phyloP scores from a whole-genome alignment of 2,888 invertebrate genomes.

The Ceratothoa steindachneri region DNA sequence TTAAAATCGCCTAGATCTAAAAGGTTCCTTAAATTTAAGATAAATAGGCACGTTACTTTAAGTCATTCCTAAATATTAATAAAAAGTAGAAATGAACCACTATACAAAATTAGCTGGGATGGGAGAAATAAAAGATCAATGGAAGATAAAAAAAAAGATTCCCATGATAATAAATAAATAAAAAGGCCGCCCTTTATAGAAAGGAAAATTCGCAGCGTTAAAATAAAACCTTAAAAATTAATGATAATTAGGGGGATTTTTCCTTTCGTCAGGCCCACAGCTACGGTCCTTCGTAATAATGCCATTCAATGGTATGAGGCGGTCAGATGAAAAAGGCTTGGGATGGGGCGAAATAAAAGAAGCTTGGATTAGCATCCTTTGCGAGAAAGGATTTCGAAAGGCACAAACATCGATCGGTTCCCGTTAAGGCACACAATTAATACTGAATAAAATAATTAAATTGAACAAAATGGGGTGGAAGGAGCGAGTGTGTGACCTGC shows the following conservation, averaged over 20 bases:
- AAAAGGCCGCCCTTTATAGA: no score
- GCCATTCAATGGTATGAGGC: not conserved
- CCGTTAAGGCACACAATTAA: not conserved
- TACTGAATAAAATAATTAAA: not conserved
- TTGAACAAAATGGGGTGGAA: not conserved
- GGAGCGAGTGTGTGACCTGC: not conserved
- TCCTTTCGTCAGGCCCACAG: not conserved
- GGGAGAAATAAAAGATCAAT: not conserved
- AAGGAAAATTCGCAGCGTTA: not conserved
- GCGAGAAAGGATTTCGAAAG: not conserved
- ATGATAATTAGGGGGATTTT: not conserved
- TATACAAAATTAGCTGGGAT: not conserved
- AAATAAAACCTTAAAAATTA: not conserved
- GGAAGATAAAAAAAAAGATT: not conserved
- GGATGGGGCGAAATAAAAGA: not conserved
- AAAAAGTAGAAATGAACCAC: slow-evolving; percentile 1
- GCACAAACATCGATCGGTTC: not conserved
- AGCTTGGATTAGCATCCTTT: not conserved
- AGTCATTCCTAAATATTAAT: slow-evolving; percentile 11
- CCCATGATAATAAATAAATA: no score
- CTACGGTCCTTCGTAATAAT: not conserved
- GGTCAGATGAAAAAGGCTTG: no score
- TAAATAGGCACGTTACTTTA: slow-evolving; percentile 5
- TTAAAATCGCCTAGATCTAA: not conserved
- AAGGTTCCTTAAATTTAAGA: not conserved